A percentile compares a stretch with the other conserved stretches of the same genome.
Conservation (phyloP, 2,113 vertebrate genomes). For the Buteo buteo region DNA sequence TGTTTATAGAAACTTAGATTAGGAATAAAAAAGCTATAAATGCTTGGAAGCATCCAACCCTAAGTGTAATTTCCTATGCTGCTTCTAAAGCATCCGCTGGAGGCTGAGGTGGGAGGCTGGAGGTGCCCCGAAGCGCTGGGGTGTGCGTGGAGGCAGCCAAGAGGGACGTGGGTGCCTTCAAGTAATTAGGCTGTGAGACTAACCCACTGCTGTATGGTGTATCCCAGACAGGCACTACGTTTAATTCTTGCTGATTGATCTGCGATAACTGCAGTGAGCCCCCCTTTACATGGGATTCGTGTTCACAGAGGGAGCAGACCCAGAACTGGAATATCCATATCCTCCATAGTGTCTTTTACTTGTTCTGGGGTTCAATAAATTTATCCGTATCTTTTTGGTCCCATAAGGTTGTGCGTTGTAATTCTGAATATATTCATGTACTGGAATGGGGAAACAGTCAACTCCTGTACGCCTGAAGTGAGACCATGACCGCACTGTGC, state of each 20-base stretch:
- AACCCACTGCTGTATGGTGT: not conserved
- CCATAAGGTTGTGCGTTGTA: not conserved
- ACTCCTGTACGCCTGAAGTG: fast-evolving
- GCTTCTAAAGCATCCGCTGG: not conserved
- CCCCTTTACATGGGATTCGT: not conserved
- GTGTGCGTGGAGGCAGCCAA: not conserved
- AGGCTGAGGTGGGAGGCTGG: not conserved
- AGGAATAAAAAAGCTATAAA: not conserved
- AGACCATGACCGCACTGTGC: fast-evolving
- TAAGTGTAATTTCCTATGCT: not conserved
- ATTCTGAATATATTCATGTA: not conserved
- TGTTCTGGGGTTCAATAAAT: not conserved
- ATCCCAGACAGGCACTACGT: not conserved
- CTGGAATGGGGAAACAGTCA: not conserved
- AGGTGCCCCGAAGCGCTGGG: not conserved
- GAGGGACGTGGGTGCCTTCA: not conserved
- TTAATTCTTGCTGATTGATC: fast-evolving
- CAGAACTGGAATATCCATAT: not conserved
- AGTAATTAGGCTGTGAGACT: not conserved
- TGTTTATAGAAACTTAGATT: not conserved
- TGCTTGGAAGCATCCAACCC: not conserved
- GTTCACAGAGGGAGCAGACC: not conserved
- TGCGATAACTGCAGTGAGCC: not conserved
- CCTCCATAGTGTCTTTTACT: not conserved
- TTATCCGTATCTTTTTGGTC: not conserved